Evolutionary conservation across 2,113 vertebrate genomes (phyloP).

Genomic region (Fregetta grallaria): DNA sequence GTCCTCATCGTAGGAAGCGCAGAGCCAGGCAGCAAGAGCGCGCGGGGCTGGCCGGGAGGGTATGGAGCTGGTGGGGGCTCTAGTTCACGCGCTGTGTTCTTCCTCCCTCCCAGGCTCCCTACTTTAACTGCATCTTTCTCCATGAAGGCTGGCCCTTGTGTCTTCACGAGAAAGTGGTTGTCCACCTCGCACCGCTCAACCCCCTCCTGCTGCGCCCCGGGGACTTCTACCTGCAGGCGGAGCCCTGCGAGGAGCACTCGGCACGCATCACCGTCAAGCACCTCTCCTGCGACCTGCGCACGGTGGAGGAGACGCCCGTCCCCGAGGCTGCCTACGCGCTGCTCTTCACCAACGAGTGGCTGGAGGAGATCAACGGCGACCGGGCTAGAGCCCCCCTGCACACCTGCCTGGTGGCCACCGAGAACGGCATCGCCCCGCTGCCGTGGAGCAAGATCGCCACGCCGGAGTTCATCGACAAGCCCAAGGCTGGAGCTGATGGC

Average conservation of each 20-base stretch:
- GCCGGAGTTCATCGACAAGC: slow-evolving; percentile 79
- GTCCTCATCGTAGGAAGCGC: fast-evolving
- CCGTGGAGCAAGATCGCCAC: slow-evolving; percentile 82
- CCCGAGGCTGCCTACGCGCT: slow-evolving; percentile 71
- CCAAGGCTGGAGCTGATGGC: slow-evolving; percentile 8
- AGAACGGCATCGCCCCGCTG: slow-evolving; percentile 77
- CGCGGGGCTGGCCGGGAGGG: fast-evolving
- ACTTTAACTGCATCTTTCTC: slow-evolving; percentile 80
- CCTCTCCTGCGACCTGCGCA: slow-evolving; percentile 78
- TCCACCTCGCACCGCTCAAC: slow-evolving; percentile 83
- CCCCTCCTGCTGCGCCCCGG: slow-evolving; percentile 78
- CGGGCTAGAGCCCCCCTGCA: slow-evolving; percentile 70
- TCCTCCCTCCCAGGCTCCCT: slow-evolving; percentile 77
- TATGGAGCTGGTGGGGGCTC: background rate
- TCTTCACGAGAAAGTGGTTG: slow-evolving; percentile 79
- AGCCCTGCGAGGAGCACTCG: slow-evolving; percentile 76
- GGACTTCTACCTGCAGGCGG: slow-evolving; percentile 90
- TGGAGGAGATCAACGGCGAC: slow-evolving; percentile 77
- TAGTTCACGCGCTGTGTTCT: background rate
- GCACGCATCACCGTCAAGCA: slow-evolving; percentile 81
- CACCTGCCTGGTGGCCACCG: slow-evolving; percentile 81
- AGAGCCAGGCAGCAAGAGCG: fast-evolving
- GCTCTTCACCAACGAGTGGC: slow-evolving; percentile 84
- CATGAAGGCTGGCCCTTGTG: slow-evolving; percentile 93
- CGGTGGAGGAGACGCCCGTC: slow-evolving; percentile 77